Evolutionary conservation across 1,140 invertebrate genomes (phyloP), one percentile per base, ranked within the genome.

Genomic region (Lepidurus arcticus): DNA sequence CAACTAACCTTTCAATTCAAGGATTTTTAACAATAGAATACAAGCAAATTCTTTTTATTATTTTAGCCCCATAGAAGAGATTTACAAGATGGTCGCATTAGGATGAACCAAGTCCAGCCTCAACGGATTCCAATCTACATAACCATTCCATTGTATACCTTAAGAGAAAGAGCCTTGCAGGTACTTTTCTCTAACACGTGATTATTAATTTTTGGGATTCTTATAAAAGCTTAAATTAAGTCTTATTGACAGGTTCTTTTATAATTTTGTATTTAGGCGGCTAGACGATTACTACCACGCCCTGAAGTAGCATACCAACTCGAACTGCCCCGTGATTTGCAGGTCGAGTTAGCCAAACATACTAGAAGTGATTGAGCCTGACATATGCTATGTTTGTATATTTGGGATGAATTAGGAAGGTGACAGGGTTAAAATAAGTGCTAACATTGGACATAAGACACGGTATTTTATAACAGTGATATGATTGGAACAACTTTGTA

Each of bases 101-200:
- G 26, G 16, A 42, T 74, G 1, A 21, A 78, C 10, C 34, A 78
- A 13, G 34, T 78, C 21, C 73, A 74, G 75, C 78, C 78, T 0
- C 65, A 78, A 44, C 26, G 78, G 42, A 74, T 78, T 74, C 45
- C 73, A 16, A 74, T 78, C 34, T 74, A 74, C 43, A 78, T 78
- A 26, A 78, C 78, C n/a, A 78, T 73, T 44, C 78, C 78, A 16
- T 42, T 78, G 2, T 78, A 78, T 24, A 75, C 78, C 42, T 73
- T 78, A 7, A 73, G 75, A 24, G 34, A 75, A 74, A 26, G 65
- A 74, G 78, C 78, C 13, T 42, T 78, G 16, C 78, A 75, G 11
- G 73, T 44, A n/a, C 44, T 73, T 44, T 73, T 44, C 21, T 44
- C n/a, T n/a, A 44, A n/a, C 26, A 7, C 21, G 13, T 75, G 42